These are phyloP conservation scores for Xiphophorus hellerii DNA, from an alignment of 2,113 vertebrate species.

Conservation along the genomic window DNA sequence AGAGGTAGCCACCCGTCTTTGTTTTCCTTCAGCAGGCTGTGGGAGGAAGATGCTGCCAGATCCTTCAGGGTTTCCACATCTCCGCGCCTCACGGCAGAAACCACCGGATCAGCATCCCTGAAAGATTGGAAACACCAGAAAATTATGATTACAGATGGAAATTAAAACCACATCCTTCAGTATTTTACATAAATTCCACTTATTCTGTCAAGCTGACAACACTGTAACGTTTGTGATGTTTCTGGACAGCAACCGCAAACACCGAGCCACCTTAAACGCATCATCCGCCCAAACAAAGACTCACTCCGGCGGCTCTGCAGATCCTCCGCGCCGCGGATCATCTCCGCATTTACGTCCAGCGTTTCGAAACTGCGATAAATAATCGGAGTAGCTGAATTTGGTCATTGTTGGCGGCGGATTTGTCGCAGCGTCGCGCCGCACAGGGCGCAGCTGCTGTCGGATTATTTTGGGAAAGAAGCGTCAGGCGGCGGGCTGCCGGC, in stretches of 20 bases:
- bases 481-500: slow-evolving; percentile 80
- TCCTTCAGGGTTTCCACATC: slow-evolving; percentile 80
- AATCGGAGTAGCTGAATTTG: slow-evolving; percentile 91
- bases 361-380: slow-evolving; percentile 90
- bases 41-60: slow-evolving; percentile 82
- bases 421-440: slow-evolving; percentile 74
- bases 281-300: slow-evolving; percentile 73
- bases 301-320: slow-evolving; percentile 82
- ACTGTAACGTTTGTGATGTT: background rate
- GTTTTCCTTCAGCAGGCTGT: slow-evolving; percentile 83
- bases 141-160: background rate
- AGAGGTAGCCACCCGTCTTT: slow-evolving; percentile 91
- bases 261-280: background rate
- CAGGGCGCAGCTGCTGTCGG: slow-evolving; percentile 84
- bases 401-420: slow-evolving; percentile 79
- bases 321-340: slow-evolving; percentile 50
- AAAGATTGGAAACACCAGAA: background rate
- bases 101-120: slow-evolving; percentile 65
- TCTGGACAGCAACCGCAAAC: background rate
- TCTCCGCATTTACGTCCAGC: slow-evolving; percentile 65
- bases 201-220: background rate
- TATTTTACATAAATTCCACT: background rate
- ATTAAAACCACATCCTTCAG: background rate
- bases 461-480: slow-evolving; percentile 92
- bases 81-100: slow-evolving; percentile 71